Evolutionary conservation across 2,888 invertebrate species (phyloP), one percentile per base, ranked within the genome.

Genomic region (Chirona hameri): DNA sequence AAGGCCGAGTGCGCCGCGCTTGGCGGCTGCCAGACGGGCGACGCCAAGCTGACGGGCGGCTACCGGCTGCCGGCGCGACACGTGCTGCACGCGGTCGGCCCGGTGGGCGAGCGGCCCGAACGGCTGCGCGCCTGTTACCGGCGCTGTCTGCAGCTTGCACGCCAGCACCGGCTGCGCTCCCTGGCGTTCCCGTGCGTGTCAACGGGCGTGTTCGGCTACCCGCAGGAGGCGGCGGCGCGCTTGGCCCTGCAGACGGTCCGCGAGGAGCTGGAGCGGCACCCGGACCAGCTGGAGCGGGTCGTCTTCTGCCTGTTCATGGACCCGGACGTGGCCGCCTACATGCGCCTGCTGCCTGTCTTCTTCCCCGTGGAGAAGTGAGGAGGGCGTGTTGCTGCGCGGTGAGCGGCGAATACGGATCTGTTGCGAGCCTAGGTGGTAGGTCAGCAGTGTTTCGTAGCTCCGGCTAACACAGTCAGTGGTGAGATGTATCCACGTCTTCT

Each of bases 181-280:
- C 91, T 95, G 80, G 90, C 96, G 0, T 96, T 96, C 87, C 96
- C 96, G 0, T 96, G 96, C 87, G 94, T 97, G 86, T 94, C 95
- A 0, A 97, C 97, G 9, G 97, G 97, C n/a, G 91, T 96, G 84
- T 96, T 95, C 87, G 95, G 95, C 0, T 97, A 95, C 88, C 96
- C 96, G 0, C 93, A 93, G 87, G 91, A 91, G 84, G 88, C 92
- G 60, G 96, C 97, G 0, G 93, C 94, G 0, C 91, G 92, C 86
- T 91, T 95, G 9, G 95, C 95, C 5, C 87, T 94, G 14, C 87
- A 89, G 46, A 91, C 92, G 0, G 91, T 93, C 0, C 89, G 94
- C 85, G 90, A 91, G 83, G 92, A 91, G 87, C 89, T 96, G 60
- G 83, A 82, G 31, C n/a, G 52, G 0, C 31, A 84, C 72, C 39